These are phyloP conservation scores for Beroe forskalii DNA, from an alignment of 37 sponge, comb jelly and placozoan genomes.

Conservation along the genomic window DNA sequence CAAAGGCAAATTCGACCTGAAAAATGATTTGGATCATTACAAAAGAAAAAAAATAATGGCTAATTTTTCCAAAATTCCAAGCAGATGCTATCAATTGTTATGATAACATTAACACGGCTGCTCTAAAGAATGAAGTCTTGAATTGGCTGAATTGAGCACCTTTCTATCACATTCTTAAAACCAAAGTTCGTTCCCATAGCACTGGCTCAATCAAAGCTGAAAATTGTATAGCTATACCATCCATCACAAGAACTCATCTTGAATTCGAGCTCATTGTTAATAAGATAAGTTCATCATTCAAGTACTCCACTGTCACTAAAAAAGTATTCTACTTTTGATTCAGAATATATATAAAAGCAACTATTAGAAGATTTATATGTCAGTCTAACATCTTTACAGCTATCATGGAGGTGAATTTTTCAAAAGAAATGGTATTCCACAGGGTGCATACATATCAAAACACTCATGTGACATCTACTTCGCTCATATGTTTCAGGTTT, in stretches of 20 bases:
- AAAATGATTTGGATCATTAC: neutral
- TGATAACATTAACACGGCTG: neutral
- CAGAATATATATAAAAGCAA: no score
- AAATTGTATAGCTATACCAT: no score
- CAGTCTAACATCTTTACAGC: neutral
- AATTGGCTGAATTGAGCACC: neutral
- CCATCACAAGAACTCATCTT: no score
- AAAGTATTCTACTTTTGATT: no score
- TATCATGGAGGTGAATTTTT: neutral
- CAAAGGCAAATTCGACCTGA: neutral
- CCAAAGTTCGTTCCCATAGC: neutral
- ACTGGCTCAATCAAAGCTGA: no score
- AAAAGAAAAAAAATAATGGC: neutral
- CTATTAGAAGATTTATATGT: no score
- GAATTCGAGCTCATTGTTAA: no score
- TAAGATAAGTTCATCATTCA: neutral
- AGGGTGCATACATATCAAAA: neutral
- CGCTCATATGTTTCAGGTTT: neutral
- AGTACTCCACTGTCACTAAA: neutral
- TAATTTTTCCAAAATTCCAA: no score
- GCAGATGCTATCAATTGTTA: neutral
- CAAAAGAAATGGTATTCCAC: neutral
- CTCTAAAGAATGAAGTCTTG: neutral
- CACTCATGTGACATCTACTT: neutral
- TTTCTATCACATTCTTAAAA: neutral